A percentile compares a stretch with the other conserved stretches of the same genome.
These are phyloP conservation scores for Scomber colias DNA, from an alignment of 2,113 vertebrate species.

Conservation along the genomic window DNA sequence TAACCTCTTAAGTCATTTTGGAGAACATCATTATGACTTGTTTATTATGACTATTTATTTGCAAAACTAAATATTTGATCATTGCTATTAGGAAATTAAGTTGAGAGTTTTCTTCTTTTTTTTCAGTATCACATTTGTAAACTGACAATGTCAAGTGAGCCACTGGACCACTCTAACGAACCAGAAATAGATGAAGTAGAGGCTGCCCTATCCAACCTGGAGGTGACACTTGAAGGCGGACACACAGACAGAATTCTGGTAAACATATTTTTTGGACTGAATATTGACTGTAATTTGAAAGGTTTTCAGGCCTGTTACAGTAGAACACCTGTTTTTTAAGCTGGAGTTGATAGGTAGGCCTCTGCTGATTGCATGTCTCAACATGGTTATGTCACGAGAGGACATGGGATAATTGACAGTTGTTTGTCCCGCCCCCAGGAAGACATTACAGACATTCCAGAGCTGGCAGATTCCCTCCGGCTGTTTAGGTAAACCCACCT, in stretches of 20 bases:
- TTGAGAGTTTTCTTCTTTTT: neutral
- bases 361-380: slow-evolving; percentile 57
- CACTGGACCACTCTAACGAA: slow-evolving; percentile 85
- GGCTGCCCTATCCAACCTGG: slow-evolving; percentile 94
- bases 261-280: slow-evolving; percentile 56
- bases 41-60: no score
- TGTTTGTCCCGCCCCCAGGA: slow-evolving; percentile 86
- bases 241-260: slow-evolving; percentile 90
- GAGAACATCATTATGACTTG: slow-evolving; percentile 16
- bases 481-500: slow-evolving; percentile 91
- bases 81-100: neutral
- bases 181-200: slow-evolving; percentile 95
- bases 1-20: slow-evolving; percentile 38
- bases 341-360: slow-evolving; percentile 23
- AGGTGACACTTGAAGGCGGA: slow-evolving; percentile 93
- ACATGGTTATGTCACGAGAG: slow-evolving; percentile 47
- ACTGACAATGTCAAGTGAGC: slow-evolving; percentile 87
- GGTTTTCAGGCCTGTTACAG: slow-evolving; percentile 21
- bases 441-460: slow-evolving; percentile 98
- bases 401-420: slow-evolving; percentile 56
- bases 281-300: slow-evolving; percentile 28
- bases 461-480: slow-evolving; percentile 92
- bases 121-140: slow-evolving; percentile 96
- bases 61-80: neutral
- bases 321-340: slow-evolving; percentile 62